Evolutionary conservation across 2,113 vertebrate genomes (phyloP).

Genomic region (Hippopotamus amphibius): DNA sequence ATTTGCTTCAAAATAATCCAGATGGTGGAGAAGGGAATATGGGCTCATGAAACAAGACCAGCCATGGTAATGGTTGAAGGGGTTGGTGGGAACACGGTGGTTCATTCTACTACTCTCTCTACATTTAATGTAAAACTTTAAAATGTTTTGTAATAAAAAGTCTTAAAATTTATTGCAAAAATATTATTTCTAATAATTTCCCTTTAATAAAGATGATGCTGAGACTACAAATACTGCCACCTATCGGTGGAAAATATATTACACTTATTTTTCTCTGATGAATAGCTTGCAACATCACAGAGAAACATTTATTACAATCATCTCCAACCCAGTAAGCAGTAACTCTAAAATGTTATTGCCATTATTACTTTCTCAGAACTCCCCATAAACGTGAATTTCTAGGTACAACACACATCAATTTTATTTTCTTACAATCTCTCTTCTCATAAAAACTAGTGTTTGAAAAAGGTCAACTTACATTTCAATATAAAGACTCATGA

Average conservation of each 20-base stretch:
- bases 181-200: slow-evolving; percentile 23
- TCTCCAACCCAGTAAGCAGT: background rate
- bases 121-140: background rate
- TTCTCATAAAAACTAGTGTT: background rate
- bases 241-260: slow-evolving; percentile 53
- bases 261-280: slow-evolving; percentile 33
- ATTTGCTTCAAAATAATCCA: slow-evolving; percentile 28
- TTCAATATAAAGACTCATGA: background rate
- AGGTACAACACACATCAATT: background rate
- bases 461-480: background rate
- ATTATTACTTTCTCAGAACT: background rate
- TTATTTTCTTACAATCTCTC: background rate
- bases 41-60: background rate
- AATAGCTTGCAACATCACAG: background rate
- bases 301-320: background rate
- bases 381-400: background rate
- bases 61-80: background rate
- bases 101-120: background rate
- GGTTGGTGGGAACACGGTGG: background rate
- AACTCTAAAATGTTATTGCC: slow-evolving; percentile 15
- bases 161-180: background rate
- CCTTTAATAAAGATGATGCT: background rate
- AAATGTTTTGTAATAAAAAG: background rate
- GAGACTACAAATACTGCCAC: slow-evolving; percentile 48
- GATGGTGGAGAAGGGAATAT: background rate